Conservation (phyloP, 2,113 vertebrate species). For the Telmatochromis sp. region DNA sequence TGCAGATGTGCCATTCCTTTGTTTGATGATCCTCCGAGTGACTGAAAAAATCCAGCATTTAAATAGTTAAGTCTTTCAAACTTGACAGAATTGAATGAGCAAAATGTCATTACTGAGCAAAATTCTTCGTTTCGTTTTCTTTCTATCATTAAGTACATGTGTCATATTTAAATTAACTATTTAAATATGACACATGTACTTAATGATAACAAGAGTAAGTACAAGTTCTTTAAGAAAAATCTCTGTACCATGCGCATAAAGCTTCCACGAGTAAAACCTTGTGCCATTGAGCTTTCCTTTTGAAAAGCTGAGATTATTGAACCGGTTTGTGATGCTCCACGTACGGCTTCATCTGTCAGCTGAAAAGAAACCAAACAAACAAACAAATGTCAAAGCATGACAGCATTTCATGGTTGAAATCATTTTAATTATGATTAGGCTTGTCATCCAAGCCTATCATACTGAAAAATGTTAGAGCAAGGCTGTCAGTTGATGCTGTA, state of each 20-base stretch:
- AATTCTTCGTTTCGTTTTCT: background rate
- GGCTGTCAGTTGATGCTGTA: background rate
- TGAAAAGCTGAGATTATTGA: background rate
- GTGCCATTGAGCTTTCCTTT: background rate
- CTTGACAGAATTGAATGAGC: background rate
- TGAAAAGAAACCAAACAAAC: background rate
- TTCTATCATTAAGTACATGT: too few relatives aligned
- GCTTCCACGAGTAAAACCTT: background rate
- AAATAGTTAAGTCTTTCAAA: background rate
- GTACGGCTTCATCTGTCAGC: background rate
- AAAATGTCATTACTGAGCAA: background rate
- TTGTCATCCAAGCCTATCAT: background rate
- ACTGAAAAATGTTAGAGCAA: background rate
- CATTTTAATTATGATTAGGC: background rate
- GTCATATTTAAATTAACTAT: background rate
- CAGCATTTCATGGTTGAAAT: background rate
- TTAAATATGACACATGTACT: background rate
- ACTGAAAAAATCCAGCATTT: background rate
- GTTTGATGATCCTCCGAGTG: background rate
- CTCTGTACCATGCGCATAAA: background rate
- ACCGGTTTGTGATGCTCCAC: background rate
- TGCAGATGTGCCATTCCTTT: background rate
- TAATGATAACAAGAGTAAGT: background rate
- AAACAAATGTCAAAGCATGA: background rate
- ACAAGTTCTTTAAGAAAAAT: background rate